Conservation (phyloP, 2,113 vertebrate genomes). For the Bos indicus region DNA sequence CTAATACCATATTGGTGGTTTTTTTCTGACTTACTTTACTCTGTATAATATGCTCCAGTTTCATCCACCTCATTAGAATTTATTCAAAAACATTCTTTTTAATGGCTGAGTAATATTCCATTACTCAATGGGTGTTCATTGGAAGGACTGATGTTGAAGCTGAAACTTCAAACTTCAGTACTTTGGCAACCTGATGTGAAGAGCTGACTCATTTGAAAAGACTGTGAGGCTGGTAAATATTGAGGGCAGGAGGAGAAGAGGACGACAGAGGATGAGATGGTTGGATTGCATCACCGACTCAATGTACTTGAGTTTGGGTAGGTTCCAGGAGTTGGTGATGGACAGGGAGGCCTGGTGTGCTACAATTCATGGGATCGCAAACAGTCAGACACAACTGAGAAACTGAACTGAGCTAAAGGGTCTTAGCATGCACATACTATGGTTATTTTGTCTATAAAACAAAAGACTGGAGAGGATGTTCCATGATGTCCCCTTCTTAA, state of each 20-base stretch:
- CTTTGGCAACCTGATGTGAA: background rate
- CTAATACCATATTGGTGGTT: background rate
- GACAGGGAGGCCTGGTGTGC: background rate
- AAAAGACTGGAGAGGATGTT: background rate
- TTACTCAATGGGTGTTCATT: background rate
- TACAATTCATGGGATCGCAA: accelerated
- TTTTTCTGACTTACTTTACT: background rate
- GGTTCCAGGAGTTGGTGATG: background rate
- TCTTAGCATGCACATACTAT: background rate
- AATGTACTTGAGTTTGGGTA: background rate
- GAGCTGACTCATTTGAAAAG: background rate
- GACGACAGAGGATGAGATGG: background rate
- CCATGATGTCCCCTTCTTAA: background rate
- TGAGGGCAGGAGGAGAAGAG: background rate
- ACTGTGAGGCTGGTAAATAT: accelerated
- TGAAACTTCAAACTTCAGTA: background rate
- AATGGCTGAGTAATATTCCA: background rate
- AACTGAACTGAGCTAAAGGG: background rate
- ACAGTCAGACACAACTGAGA: accelerated
- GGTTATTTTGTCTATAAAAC: background rate
- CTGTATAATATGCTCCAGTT: background rate
- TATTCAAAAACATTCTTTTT: background rate
- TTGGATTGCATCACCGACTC: background rate
- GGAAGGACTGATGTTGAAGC: background rate
- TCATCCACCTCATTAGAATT: background rate